These are phyloP conservation scores for Anguilla japonica DNA, from an alignment of 2,113 vertebrate genomes.

Conservation along the genomic window DNA sequence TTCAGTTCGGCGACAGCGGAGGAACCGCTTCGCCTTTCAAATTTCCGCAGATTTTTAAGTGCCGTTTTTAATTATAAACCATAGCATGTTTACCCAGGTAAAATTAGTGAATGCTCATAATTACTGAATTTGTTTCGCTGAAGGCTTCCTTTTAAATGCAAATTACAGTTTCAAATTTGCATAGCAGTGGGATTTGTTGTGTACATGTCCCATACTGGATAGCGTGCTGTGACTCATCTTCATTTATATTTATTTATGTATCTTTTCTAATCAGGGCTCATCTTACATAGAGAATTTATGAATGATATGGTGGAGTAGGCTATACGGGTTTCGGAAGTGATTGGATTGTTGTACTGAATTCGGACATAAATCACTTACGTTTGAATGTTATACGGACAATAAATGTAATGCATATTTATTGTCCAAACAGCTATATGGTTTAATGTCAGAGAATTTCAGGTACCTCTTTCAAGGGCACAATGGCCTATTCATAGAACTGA, in stretches of 20 bases:
- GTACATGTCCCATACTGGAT: not conserved
- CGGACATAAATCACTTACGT: not conserved
- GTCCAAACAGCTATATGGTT: not conserved
- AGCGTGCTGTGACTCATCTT: not conserved
- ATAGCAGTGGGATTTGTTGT: not conserved
- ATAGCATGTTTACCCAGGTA: not conserved
- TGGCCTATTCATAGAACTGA: not conserved
- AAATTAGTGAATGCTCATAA: not conserved
- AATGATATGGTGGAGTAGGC: not conserved
- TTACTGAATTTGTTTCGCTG: not conserved
- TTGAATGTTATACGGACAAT: not conserved
- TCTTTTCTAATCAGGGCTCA: not conserved
- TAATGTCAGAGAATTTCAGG: not conserved
- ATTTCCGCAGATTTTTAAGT: not conserved
- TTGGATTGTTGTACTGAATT: not conserved
- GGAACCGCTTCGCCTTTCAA: not conserved
- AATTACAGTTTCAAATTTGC: not conserved
- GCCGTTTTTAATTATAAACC: not conserved
- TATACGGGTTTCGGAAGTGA: too few species aligned
- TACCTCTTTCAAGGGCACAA: not conserved
- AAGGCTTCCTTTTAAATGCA: not conserved
- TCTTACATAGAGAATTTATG: not conserved
- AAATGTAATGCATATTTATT: not conserved
- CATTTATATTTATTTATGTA: too few species aligned
- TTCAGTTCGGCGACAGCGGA: constrained; percentile 15